Conservation (phyloP, 2,113 vertebrate species). For the Siniperca chuatsi region DNA sequence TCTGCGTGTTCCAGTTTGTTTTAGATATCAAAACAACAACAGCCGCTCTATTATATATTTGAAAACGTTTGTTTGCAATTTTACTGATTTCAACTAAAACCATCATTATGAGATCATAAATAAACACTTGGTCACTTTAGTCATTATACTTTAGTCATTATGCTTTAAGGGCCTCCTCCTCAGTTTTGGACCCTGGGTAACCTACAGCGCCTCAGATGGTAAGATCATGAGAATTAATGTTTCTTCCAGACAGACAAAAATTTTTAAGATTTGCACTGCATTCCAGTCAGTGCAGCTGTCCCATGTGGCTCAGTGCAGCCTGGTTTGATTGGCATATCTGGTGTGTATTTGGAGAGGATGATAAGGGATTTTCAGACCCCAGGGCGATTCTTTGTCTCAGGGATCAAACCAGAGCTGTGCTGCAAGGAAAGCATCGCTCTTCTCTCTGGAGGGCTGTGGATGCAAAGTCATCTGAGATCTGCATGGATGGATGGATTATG, state of each 20-base stretch:
- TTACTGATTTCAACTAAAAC: constrained; percentile 13
- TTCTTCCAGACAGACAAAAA: constrained; percentile 11
- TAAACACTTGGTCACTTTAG: background rate
- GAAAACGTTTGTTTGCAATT: background rate
- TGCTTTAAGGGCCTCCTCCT: background rate
- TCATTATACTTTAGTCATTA: background rate
- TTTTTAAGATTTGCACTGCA: constrained; percentile 2
- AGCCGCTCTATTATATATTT: background rate
- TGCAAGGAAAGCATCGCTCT: background rate
- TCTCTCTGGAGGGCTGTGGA: constrained; percentile 20
- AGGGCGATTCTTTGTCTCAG: constrained; percentile 51
- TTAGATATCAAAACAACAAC: background rate
- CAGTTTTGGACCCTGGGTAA: background rate
- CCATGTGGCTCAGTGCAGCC: constrained; percentile 12
- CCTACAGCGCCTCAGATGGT: background rate
- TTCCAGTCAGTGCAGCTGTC: constrained; percentile 11
- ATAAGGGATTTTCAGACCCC: constrained; percentile 49
- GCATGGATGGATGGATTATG: constrained; percentile 20
- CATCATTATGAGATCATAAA: background rate
- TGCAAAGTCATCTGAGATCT: constrained; percentile 28
- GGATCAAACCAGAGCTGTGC: constrained; percentile 49
- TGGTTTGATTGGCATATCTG: constrained; percentile 48
- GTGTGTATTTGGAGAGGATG: constrained; percentile 45
- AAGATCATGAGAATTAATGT: background rate
- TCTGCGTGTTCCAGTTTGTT: constrained; percentile 16